Base-by-base conservation (phyloP, 1,140 invertebrate genomes). In the Oncopeltus fasciatus region DNA sequence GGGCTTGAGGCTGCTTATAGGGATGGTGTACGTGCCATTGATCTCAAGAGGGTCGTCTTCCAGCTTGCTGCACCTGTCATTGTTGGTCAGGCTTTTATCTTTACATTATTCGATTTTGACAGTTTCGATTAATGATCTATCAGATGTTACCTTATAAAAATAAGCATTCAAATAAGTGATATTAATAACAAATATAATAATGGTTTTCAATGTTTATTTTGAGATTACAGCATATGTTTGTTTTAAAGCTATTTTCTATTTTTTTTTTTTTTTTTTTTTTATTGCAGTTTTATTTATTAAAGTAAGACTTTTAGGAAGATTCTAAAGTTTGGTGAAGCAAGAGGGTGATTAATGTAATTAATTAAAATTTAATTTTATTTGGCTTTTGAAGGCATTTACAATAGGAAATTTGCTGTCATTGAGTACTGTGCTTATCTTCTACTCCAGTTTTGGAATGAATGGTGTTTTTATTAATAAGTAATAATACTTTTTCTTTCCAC, bases 1-100 rank as follows among this genome's bases (percentile, higher is more conserved):
- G 89, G 90, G 1, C 86, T 98, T 49, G 95, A 99, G 72, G 83
- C 89, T 67, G 92, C 91, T 12, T 88, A 88, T 69, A 76, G 85
- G 11, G 92, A 97, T 71, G 96, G 96, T 9, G 27, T 61, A 0
- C 57, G 64, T 46, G 53, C 60, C 16, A 63, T 69, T 12, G 62
- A 68, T 38, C 26, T 69, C 11, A 62, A 66, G 64, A 90, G 92
- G 69, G 85, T 99, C 27, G 79, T 98, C 60, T 78, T 78, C 3
- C 82, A 91, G 63, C 75, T 98, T 58, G 91, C 93, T 8, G 81
- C 90, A 8, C 96, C 96, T 0, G 85, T 95, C 2, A 87, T 97
- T 62, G 24, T 53, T 27, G 49, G 49, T 53, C 3, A 53, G 24
- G 16, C 11, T 11, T n/a, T 16, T 47, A 83, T 86, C 24, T 83